Conservation (phyloP, 2,113 vertebrate species). For the Amphiprion percula region DNA sequence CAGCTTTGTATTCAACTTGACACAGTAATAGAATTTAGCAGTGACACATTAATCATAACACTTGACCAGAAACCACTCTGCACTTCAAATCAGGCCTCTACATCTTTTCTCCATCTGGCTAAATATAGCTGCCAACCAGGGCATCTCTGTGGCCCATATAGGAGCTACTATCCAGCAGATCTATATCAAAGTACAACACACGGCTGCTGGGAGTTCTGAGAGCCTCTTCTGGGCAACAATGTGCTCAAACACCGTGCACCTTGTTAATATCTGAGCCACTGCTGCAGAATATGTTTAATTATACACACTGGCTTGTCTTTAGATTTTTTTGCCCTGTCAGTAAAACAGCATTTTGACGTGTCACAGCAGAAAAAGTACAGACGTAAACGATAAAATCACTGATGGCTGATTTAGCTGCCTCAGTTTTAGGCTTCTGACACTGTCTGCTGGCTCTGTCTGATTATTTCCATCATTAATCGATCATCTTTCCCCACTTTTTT, state of each 20-base stretch:
- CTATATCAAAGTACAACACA: conserved; percentile 52
- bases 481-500: no score
- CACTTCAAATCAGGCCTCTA: conserved; percentile 1
- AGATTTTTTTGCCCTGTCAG: no score
- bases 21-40: neutral
- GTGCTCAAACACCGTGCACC: conserved; percentile 16
- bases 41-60: neutral
- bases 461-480: no score
- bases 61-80: neutral
- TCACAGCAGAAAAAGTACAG: no score
- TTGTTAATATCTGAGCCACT: neutral
- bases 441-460: no score
- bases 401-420: no score
- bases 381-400: no score
- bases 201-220: conserved; percentile 14
- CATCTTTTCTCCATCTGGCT: conserved; percentile 6
- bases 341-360: no score
- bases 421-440: no score
- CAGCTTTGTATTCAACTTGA: no score
- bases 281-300: no score
- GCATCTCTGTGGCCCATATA: conserved; percentile 67
- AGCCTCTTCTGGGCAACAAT: conserved; percentile 10
- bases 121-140: conserved; percentile 69
- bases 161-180: conserved; percentile 33
- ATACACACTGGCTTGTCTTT: no score